phyloP scores from a whole-genome alignment of 2,797 vertebrate genomes.

The Poeciliopsis infans region DNA sequence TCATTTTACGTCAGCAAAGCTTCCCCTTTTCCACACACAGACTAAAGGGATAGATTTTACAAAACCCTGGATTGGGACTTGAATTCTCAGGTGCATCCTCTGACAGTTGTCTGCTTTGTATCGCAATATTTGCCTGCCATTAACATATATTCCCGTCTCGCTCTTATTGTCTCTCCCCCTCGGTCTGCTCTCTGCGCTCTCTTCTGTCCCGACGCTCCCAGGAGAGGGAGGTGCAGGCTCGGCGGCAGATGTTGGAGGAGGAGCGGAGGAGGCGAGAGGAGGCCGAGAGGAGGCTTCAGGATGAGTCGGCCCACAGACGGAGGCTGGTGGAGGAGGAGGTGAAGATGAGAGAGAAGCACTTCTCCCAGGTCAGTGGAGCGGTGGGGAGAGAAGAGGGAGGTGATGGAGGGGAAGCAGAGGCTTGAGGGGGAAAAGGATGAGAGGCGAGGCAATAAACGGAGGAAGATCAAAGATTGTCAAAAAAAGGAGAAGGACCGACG shows the following conservation, averaged over 20 bases:
- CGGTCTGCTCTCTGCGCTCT: conserved; percentile 49
- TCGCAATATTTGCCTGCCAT: conserved; percentile 78
- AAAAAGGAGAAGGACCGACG: conserved; percentile 31
- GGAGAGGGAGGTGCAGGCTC: conserved; percentile 91
- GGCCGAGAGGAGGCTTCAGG: conserved; percentile 90
- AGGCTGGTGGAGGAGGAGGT: conserved; percentile 97
- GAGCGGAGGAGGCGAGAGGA: conserved; percentile 92
- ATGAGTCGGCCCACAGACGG: conserved; percentile 89
- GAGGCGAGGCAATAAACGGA: conserved; percentile 67
- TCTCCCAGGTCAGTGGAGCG: conserved; percentile 87
- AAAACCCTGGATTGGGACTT: conserved; percentile 75
- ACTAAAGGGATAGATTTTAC: conserved; percentile 72
- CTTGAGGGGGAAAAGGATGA: conserved; percentile 54
- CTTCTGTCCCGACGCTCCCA: conserved; percentile 69
- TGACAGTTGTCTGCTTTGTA: conserved; percentile 73
- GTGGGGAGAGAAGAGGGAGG: conserved; percentile 38
- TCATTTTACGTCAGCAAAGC: conserved; percentile 78
- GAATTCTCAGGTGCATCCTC: conserved; percentile 63
- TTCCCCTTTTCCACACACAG: conserved; percentile 51
- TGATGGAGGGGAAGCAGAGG: conserved; percentile 23
- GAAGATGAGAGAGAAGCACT: conserved; percentile 95
- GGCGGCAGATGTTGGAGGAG: conserved; percentile 91
- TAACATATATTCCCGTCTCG: conserved; percentile 74
- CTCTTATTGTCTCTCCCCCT: conserved; percentile 57
- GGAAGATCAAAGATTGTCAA: conserved; percentile 62